phyloP scores from a whole-genome alignment of 2,113 vertebrate genomes.

The Ameiurus melas region DNA sequence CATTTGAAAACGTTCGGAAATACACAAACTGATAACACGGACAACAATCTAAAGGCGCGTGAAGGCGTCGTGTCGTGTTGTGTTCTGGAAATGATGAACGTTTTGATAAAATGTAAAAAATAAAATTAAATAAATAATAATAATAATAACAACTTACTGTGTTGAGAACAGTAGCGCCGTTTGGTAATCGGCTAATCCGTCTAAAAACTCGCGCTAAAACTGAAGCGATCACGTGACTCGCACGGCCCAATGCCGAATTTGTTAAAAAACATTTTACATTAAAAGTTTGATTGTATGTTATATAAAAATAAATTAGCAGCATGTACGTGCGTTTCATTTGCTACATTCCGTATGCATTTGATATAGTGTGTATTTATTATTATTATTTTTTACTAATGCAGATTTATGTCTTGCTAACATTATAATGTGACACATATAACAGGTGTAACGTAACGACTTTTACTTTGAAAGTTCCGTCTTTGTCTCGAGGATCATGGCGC shows the following conservation, averaged over 20 bases:
- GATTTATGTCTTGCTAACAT: too few species aligned
- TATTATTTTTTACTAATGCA: neutral
- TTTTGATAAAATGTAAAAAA: too few species aligned
- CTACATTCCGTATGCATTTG: neutral
- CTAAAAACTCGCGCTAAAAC: constrained; percentile 48
- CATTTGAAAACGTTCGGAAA: neutral
- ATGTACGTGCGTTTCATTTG: neutral
- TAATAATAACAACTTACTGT: neutral
- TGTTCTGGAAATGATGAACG: neutral
- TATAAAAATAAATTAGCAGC: too few species aligned
- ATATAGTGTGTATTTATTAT: neutral
- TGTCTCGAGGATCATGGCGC: neutral
- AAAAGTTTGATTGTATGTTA: neutral
- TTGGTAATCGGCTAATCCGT: neutral
- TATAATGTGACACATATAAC: neutral
- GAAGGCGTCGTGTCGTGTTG: neutral
- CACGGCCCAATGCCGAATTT: too few species aligned
- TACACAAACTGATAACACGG: neutral
- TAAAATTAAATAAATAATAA: too few species aligned
- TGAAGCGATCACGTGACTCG: constrained; percentile 14
- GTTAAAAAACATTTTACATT: neutral
- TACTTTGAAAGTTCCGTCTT: constrained; percentile 30
- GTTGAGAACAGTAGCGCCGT: too few species aligned
- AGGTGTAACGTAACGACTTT: neutral
- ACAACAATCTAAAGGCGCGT: too few species aligned